Conservation (phyloP, 2,797 vertebrate genomes). For the Chelon auratus region DNA sequence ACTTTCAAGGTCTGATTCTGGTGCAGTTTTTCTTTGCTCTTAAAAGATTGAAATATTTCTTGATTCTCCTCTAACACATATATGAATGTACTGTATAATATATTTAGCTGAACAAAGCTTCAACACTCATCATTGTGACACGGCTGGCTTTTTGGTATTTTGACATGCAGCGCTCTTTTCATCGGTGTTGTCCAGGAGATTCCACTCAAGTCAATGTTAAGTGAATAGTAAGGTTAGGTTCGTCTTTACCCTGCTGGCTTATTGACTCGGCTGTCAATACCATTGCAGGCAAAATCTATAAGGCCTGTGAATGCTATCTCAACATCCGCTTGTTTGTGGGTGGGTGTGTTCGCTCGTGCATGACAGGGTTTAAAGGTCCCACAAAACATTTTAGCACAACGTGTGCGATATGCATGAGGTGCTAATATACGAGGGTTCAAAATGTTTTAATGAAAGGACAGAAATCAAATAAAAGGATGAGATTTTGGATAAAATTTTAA, state of each 20-base stretch:
- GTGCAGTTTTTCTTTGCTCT: neutral
- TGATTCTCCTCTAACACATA: constrained; percentile 1
- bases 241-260: constrained; percentile 69
- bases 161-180: constrained; percentile 45
- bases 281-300: constrained; percentile 72
- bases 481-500: too few species aligned
- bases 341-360: constrained; percentile 18
- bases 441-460: too few species aligned
- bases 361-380: constrained; percentile 39
- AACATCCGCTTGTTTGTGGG: constrained; percentile 52
- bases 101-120: constrained; percentile 25
- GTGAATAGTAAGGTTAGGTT: constrained; percentile 74
- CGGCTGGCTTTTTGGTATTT: constrained; percentile 31
- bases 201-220: constrained; percentile 77
- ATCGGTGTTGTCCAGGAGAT: constrained; percentile 52
- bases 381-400: neutral
- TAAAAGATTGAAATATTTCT: neutral
- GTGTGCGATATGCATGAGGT: neutral
- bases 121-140: constrained; percentile 40
- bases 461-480: too few species aligned
- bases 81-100: neutral
- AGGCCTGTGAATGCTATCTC: constrained; percentile 64
- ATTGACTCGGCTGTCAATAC: constrained; percentile 79
- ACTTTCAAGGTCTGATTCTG: neutral
- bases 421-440: too few species aligned